phyloP scores from a whole-genome alignment of 2,113 vertebrate genomes.

The Psophia crepitans region DNA sequence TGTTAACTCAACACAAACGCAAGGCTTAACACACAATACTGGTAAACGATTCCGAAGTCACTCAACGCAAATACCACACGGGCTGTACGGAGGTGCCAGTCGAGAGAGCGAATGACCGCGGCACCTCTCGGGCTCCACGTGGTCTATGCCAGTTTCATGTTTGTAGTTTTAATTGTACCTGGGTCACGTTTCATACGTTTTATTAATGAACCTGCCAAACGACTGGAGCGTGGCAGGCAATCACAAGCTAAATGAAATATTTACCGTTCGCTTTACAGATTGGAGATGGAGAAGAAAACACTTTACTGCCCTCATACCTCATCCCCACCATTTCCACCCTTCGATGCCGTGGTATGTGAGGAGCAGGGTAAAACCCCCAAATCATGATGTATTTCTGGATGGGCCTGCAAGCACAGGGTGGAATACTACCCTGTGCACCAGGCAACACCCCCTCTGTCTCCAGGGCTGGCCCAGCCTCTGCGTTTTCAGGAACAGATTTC shows the following conservation, averaged over 20 bases:
- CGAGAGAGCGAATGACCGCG: background rate
- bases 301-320: background rate
- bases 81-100: background rate
- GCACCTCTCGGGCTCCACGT: fast-evolving
- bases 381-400: fast-evolving
- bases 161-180: background rate
- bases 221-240: background rate
- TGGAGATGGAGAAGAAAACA: background rate
- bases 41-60: background rate
- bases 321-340: fast-evolving
- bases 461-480: background rate
- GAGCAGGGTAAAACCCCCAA: background rate
- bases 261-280: fast-evolving
- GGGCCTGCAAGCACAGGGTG: background rate
- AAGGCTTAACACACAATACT: background rate
- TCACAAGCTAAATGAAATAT: background rate
- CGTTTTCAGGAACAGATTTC: background rate
- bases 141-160: background rate
- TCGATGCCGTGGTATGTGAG: fast-evolving
- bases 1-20: conserved; percentile 7
- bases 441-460: background rate
- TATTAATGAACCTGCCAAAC: background rate
- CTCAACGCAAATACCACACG: fast-evolving
- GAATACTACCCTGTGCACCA: fast-evolving
- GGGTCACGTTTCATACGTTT: fast-evolving